These are phyloP conservation scores for cattle (Bos taurus) DNA, from an alignment of 2,113 vertebrate genomes.

Conservation along the genomic window ARS-UCD2.0 NC_037357.1:106219001-106219500, in stretches of 20 bases:
- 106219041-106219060: not conserved
- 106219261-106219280: not conserved
- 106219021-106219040: not conserved
- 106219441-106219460: not conserved
- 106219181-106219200: not conserved
- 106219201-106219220: not conserved
- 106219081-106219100: not conserved
- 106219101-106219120: not conserved
- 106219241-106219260: not conserved
- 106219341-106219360: not conserved
- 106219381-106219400: not conserved
- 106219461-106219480: not conserved
- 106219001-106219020: not conserved
- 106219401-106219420: not conserved
- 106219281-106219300: not conserved
- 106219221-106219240: not conserved
- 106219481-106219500: not conserved
- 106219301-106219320: not conserved
- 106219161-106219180: not conserved
- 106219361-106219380: not conserved
- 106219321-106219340: not conserved
- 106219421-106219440: not conserved
- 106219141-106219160: not conserved
- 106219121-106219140: not conserved
- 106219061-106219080: not conserved